Evolutionary conservation across 2,888 invertebrate species (phyloP), one percentile per base, ranked within the genome.

Genomic region (Amphipyra tragopoginis): DNA sequence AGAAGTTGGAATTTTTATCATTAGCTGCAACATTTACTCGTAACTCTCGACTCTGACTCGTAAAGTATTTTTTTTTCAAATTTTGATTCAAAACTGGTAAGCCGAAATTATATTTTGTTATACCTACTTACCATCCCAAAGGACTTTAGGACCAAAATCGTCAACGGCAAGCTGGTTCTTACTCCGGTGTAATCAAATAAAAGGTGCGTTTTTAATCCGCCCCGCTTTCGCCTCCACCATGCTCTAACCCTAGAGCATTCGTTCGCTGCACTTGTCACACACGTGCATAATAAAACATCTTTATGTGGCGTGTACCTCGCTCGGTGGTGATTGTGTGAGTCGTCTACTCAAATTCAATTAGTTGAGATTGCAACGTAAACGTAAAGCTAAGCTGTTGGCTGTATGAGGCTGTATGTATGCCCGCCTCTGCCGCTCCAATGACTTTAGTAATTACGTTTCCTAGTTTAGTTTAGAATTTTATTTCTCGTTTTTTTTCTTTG

Each of bases 251-350:
- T 51, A 21, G n/a, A 26, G 61, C 71, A 56, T 69, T 75, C 72
- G 72, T 71, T 69, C 65, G 65, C 73, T 81, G 79, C 80, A 80
- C 81, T 80, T 80, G 80, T 80, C 81, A 76, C 69, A 80, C 71
- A 66, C 68, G 65, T 53, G 69, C 71, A 79, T 75, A 76, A 78
- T 80, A 80, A 76, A 74, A 76, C 69, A 77, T 76, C 79, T 79
- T 74, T 72, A 80, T 72, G 77, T 69, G 67, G 62, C 74, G 55
- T 69, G 67, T 58, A 62, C 47, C 55, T 65, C 57, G 60, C 65
- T 61, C 49, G n/a, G 49, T 56, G 39, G 43, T 59, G 55, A 65
- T 54, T 67, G 72, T 72, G 54, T 47, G 50, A 50, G 44, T 55
- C 38, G 53, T 70, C 64, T 68, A 62, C 68, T 65, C 63, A 64